Conservation (phyloP, 2,113 vertebrate genomes). For the Cephalopholis sonnerati region DNA sequence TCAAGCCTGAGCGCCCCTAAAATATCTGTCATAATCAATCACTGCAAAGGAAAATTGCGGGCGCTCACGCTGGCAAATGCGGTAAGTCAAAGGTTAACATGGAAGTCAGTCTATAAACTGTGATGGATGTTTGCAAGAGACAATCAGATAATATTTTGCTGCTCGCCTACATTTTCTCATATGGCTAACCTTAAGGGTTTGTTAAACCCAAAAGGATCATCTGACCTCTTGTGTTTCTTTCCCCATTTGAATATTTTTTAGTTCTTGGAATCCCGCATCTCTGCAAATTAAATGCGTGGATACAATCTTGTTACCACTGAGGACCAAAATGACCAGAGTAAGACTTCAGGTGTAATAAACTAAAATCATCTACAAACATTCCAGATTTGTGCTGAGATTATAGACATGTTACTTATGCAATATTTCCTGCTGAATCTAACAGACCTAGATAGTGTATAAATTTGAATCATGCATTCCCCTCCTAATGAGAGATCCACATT, state of each 20-base stretch:
- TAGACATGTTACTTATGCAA: slow-evolving; percentile 18
- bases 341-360: neutral
- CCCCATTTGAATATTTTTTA: neutral
- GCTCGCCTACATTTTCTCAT: neutral
- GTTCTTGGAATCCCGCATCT: neutral
- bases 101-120: neutral
- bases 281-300: neutral
- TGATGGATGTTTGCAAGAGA: neutral
- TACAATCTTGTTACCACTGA: neutral
- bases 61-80: neutral
- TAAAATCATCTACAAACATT: neutral
- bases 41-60: too few relatives aligned
- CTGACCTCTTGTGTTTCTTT: neutral
- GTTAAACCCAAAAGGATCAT: neutral
- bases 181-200: too few relatives aligned
- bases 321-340: neutral
- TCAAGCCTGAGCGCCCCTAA: neutral
- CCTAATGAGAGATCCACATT: slow-evolving; percentile 55
- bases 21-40: neutral
- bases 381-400: slow-evolving; percentile 9
- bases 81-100: neutral
- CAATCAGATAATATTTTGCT: neutral
- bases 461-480: slow-evolving; percentile 29
- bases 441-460: slow-evolving; percentile 2
- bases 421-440: slow-evolving; percentile 12